Evolutionary conservation across 1,140 invertebrate species (phyloP), one percentile per base, ranked within the genome.

Genomic region (Capitella teleta): DNA sequence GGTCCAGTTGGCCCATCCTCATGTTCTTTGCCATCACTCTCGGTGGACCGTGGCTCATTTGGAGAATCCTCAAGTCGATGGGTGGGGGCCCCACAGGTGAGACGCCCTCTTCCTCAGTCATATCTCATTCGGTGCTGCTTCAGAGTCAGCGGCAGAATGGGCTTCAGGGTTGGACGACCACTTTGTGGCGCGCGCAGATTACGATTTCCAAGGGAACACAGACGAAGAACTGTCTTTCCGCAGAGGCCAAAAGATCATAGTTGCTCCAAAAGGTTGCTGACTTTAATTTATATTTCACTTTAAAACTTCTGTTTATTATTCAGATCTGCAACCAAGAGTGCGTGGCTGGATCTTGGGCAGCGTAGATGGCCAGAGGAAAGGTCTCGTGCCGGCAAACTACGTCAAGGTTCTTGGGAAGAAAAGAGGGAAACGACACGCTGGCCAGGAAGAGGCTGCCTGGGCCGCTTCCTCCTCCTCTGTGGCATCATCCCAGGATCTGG

Each of bases 11-110:
- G 79, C 78, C 80, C 4, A 74, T 80, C 28, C 47, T 80, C 2
- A 62, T 92, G 54, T 93, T 95, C 73, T 78, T 95, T 58, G 83
- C 83, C 14, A 78, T 94, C 47, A 80, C 95, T 45, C 75, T 91
- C 37, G 84, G 85, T 1, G 87, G 87, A 38, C 92, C 93, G 0
- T 95, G 90, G 73, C 74, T 97, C 19, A 85, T 97, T 49, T 87
- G 88, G 70, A 88, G 83, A 70, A 77, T 94, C 61, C 61, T 94
- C 6, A 80, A 74, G 25, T 79, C 75, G 28, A 74, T 80, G 34
- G 75, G 78, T 51, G 70, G 64, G 42, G 73, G 69, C n/a, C n/a
- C n/a, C n/a, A n/a, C n/a, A n/a, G n/a, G n/a, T n/a, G n/a, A n/a
- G n/a, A n/a, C n/a, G n/a, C n/a, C n/a, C n/a, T n/a, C n/a, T n/a